phyloP scores from a whole-genome alignment of 2,113 vertebrate species.

The Aix galericulata region DNA sequence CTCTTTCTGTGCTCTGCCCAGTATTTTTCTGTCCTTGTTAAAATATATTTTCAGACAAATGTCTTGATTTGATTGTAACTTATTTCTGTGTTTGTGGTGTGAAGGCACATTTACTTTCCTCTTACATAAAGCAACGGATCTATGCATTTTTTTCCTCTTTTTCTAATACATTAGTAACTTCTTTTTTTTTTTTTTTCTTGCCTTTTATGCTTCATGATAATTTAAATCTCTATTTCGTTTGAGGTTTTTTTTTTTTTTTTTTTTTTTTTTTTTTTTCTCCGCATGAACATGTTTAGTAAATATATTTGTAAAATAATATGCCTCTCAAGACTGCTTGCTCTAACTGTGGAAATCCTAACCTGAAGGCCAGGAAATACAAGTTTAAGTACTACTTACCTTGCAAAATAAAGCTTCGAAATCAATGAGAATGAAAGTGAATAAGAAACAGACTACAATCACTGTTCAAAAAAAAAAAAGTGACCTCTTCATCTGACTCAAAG shows the following conservation, averaged over 20 bases:
- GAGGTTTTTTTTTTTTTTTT: slow-evolving; percentile 4
- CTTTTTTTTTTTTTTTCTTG: neutral
- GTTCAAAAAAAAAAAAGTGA: neutral
- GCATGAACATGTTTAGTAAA: neutral
- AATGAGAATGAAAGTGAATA: neutral
- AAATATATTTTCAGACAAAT: neutral
- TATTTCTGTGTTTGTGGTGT: neutral
- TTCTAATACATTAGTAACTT: neutral
- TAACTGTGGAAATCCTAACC: neutral
- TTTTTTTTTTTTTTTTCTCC: neutral
- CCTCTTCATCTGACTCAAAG: neutral
- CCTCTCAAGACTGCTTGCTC: neutral
- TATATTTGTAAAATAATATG: neutral
- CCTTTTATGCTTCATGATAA: neutral
- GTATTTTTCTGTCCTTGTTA: neutral
- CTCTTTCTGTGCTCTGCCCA: neutral
- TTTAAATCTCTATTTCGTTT: neutral
- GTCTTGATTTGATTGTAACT: neutral
- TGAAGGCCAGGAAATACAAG: slow-evolving; percentile 7
- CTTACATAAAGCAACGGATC: neutral
- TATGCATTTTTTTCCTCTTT: neutral
- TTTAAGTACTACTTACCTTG: slow-evolving; percentile 12
- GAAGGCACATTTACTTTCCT: neutral
- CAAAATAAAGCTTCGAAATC: slow-evolving; percentile 35
- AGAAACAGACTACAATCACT: neutral